These are phyloP conservation scores for Malurus splendens DNA, from an alignment of 2,797 vertebrate genomes.

Conservation along the genomic window DNA sequence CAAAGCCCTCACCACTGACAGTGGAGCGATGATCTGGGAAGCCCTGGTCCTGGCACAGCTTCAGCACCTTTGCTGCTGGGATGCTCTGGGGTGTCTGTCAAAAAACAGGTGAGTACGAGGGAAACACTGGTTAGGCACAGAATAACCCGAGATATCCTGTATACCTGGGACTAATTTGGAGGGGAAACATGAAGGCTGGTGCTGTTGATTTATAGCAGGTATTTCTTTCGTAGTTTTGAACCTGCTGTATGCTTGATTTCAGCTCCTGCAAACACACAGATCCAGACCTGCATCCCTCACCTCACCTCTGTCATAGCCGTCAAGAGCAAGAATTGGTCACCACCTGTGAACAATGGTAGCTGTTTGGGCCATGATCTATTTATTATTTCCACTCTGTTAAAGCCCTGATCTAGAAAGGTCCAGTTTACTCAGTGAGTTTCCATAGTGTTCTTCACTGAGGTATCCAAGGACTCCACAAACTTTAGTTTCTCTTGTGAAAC, in stretches of 20 bases:
- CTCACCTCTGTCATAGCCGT: fast-evolving
- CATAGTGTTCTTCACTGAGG: background rate
- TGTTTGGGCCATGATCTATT: background rate
- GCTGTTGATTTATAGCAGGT: background rate
- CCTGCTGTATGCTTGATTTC: background rate
- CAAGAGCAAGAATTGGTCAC: background rate
- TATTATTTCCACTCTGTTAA: background rate
- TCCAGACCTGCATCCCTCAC: background rate
- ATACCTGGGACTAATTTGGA: background rate
- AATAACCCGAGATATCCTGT: background rate
- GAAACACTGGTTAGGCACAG: background rate
- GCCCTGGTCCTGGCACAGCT: background rate
- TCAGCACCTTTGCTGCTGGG: background rate
- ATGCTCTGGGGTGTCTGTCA: background rate
- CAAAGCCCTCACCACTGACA: background rate
- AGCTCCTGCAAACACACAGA: background rate
- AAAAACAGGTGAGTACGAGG: background rate
- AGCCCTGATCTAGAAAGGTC: background rate
- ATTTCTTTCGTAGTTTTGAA: background rate
- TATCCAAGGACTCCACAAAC: background rate
- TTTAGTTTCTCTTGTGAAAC: background rate
- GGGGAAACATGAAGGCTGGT: background rate
- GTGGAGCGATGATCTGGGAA: background rate
- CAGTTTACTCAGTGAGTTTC: background rate
- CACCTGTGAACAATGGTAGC: background rate